Evolutionary conservation across 2,797 vertebrate genomes (phyloP).

Genomic region (Pteronotus mesoamericanus): DNA sequence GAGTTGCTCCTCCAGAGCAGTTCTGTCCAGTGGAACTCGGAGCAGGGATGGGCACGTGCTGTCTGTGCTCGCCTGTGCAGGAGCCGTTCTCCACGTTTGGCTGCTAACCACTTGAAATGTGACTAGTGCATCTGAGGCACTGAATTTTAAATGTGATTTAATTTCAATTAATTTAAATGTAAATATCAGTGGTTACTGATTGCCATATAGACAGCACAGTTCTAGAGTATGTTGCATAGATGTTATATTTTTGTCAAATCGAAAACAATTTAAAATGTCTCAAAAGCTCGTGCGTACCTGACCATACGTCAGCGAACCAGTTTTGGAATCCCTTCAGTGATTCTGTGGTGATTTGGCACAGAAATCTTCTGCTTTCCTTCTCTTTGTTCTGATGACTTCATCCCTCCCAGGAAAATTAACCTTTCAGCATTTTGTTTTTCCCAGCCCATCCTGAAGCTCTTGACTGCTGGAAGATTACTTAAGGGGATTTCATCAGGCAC

Average conservation of each 20-base stretch:
- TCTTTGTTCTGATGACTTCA: not conserved
- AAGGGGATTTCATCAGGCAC: not conserved
- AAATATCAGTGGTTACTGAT: not conserved
- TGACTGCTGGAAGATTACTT: not conserved
- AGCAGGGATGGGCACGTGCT: not conserved
- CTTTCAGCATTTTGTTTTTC: not conserved
- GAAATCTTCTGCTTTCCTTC: not conserved
- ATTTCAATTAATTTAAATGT: not conserved
- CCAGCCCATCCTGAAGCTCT: not conserved
- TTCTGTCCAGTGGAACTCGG: not conserved
- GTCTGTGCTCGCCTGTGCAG: not conserved
- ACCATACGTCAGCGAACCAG: too few relatives aligned
- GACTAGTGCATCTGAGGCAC: not conserved
- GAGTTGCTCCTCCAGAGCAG: not conserved
- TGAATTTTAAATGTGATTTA: not conserved
- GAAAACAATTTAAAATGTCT: not conserved
- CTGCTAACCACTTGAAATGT: not conserved
- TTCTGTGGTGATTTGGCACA: not conserved
- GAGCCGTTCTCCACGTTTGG: not conserved
- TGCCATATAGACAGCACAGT: not conserved
- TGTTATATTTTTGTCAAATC: not conserved
- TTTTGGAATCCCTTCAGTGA: not conserved
- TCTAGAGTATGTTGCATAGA: not conserved
- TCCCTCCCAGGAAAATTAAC: not conserved
- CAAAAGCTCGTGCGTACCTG: not conserved